Evolutionary conservation across 2,113 vertebrate genomes (phyloP).

Genomic region (Psilopogon haemacephalus): DNA sequence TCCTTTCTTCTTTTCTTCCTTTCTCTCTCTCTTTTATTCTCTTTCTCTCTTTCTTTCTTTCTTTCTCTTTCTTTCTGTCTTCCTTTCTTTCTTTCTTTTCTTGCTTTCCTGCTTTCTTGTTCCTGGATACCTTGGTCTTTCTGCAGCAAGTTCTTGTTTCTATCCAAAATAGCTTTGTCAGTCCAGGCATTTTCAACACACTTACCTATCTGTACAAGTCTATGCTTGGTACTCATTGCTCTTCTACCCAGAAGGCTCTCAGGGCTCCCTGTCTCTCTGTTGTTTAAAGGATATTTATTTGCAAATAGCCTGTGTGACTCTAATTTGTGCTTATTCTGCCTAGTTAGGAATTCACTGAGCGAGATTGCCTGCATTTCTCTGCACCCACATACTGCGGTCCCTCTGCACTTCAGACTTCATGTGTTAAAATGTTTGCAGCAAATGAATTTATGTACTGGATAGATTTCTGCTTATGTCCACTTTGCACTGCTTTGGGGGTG

Average conservation of each 20-base stretch:
- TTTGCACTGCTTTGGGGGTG: not conserved
- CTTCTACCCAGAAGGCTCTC: not conserved
- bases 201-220: not conserved
- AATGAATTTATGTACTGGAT: not conserved
- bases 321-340: slow-evolving; percentile 26
- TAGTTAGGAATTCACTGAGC: slow-evolving; percentile 17
- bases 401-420: not conserved
- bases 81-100: slow-evolving; percentile 46
- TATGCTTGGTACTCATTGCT: not conserved
- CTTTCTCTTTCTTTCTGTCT: slow-evolving; percentile 55
- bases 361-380: not conserved
- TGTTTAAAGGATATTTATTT: slow-evolving; percentile 67
- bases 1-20: slow-evolving; percentile 56
- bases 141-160: slow-evolving; percentile 35
- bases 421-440: slow-evolving; percentile 8
- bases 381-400: not conserved
- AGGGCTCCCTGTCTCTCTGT: slow-evolving; percentile 28
- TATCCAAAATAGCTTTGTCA: slow-evolving; percentile 61
- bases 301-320: slow-evolving; percentile 41
- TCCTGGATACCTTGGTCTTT: slow-evolving; percentile 44
- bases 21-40: slow-evolving; percentile 44
- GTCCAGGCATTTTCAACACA: slow-evolving; percentile 60
- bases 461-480: not conserved
- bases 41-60: no score
- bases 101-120: slow-evolving; percentile 69